These are phyloP conservation scores for Okapia johnstoni DNA, from an alignment of 2,113 vertebrate genomes.

Conservation along the genomic window DNA sequence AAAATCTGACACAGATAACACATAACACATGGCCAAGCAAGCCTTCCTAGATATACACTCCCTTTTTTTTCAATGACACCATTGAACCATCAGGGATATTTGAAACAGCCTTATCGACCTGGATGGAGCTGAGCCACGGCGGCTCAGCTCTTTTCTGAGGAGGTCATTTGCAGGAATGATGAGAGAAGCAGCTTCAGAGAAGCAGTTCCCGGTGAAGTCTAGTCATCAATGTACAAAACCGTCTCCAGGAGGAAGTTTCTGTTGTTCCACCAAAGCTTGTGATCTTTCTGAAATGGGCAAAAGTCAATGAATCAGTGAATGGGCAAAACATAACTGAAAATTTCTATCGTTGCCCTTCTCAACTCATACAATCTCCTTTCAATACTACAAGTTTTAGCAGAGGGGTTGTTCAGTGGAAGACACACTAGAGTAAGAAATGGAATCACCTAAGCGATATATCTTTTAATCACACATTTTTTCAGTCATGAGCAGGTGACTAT, in stretches of 20 bases:
- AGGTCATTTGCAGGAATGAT: neutral
- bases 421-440: neutral
- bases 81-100: neutral
- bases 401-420: neutral
- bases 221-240: neutral
- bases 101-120: neutral
- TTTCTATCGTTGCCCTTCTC: neutral
- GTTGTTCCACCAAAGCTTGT: neutral
- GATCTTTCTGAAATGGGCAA: slow-evolving; percentile 12
- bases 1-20: neutral
- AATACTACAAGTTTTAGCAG: neutral
- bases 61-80: neutral
- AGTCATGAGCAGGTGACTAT: neutral
- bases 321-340: neutral
- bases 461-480: neutral
- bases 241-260: neutral
- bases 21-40: neutral
- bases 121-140: neutral
- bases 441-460: neutral
- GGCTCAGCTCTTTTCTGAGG: neutral
- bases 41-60: neutral
- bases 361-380: neutral
- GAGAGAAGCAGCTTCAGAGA: neutral
- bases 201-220: neutral
- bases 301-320: neutral